Conservation (phyloP, 1,140 invertebrate genomes). For the Arion vulgaris region DNA sequence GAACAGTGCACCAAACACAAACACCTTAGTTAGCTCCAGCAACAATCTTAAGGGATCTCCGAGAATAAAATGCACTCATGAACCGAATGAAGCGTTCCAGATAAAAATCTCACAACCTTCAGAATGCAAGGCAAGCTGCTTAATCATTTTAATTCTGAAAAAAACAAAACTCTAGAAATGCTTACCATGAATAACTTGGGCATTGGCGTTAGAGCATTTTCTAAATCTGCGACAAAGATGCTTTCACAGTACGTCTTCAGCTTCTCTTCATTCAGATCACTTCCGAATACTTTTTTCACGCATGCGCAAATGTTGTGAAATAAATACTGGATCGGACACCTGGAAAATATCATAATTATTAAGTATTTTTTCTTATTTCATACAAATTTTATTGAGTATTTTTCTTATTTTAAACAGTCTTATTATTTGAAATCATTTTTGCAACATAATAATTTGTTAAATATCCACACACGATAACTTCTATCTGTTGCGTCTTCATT, state of each 20-base stretch:
- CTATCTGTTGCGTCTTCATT: no score
- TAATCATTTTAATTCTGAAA: no score
- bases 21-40: no score
- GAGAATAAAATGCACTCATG: no score
- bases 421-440: background rate
- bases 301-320: conserved; percentile 4
- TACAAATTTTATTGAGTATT: background rate
- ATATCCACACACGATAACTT: background rate
- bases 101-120: no score
- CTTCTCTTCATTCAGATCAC: background rate
- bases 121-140: no score
- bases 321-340: background rate
- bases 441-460: background rate
- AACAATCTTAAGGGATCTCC: no score
- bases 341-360: no score
- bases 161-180: no score
- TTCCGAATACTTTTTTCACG: background rate
- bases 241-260: conserved; percentile 9
- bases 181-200: background rate
- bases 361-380: background rate
- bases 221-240: background rate
- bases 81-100: no score
- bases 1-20: no score
- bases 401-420: background rate
- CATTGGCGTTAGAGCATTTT: background rate